phyloP scores from a whole-genome alignment of 2,797 vertebrate genomes.

The Pangasius larnaudii region DNA sequence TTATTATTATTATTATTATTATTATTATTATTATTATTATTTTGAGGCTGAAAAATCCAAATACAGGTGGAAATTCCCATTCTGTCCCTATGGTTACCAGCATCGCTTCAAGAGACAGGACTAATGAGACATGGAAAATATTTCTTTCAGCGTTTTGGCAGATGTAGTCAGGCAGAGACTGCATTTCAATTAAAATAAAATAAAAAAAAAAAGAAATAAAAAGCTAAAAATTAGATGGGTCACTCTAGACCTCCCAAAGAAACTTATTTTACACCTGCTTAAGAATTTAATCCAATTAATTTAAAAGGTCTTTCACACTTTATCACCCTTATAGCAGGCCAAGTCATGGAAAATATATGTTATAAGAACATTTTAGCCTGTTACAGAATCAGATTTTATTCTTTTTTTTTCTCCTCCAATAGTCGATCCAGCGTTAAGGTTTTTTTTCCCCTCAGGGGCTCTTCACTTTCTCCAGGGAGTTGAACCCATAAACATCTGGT shows the following conservation, averaged over 20 bases:
- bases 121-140: slow-evolving; percentile 30
- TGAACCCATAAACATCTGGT: not conserved
- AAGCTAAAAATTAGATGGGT: not conserved
- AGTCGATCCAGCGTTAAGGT: not conserved
- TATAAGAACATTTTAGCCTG: not conserved
- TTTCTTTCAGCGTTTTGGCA: not conserved
- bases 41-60: not conserved
- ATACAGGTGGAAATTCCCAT: slow-evolving; percentile 26
- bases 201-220: not conserved
- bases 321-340: not conserved
- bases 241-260: not conserved
- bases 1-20: not conserved
- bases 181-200: not conserved
- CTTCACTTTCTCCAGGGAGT: not conserved
- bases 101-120: slow-evolving; percentile 12
- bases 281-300: not conserved
- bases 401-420: not conserved
- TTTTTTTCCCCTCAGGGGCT: not conserved
- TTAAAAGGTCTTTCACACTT: not conserved
- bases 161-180: not conserved
- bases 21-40: too few relatives aligned
- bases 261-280: not conserved
- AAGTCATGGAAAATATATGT: not conserved
- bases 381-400: not conserved
- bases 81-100: slow-evolving; percentile 36